These are phyloP conservation scores for Halcyon leucocephala DNA, from an alignment of 2,797 vertebrate species.

Conservation along the genomic window DNA sequence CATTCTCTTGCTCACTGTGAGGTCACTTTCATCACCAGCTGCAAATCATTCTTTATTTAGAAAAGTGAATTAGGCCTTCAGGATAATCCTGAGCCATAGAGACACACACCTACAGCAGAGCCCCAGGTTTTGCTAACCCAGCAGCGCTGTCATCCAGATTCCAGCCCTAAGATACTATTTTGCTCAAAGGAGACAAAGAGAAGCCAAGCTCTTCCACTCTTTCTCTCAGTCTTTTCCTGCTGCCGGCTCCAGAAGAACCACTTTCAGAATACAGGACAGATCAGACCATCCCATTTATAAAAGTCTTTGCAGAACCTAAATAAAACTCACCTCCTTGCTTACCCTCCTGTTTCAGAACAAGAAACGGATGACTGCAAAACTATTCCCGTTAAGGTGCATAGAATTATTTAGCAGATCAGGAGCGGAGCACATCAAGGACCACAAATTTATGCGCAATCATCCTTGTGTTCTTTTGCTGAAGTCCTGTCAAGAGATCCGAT, in stretches of 20 bases:
- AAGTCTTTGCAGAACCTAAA: not conserved
- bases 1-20: not conserved
- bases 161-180: not conserved
- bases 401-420: not conserved
- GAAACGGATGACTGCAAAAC: not conserved
- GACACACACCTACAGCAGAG: rapidly evolving
- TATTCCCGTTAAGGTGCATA: not conserved
- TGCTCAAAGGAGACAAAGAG: not conserved
- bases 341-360: not conserved
- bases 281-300: not conserved
- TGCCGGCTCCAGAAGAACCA: not conserved
- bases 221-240: not conserved
- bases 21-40: not conserved
- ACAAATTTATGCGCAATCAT: rapidly evolving
- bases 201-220: not conserved
- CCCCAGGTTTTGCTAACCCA: not conserved
- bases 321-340: not conserved
- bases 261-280: not conserved
- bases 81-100: not conserved
- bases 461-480: not conserved
- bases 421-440: not conserved
- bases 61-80: not conserved
- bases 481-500: not conserved
- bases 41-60: not conserved
- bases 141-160: not conserved